phyloP scores from a whole-genome alignment of 2,888 invertebrate genomes.

The Ophion slaviceki region DNA sequence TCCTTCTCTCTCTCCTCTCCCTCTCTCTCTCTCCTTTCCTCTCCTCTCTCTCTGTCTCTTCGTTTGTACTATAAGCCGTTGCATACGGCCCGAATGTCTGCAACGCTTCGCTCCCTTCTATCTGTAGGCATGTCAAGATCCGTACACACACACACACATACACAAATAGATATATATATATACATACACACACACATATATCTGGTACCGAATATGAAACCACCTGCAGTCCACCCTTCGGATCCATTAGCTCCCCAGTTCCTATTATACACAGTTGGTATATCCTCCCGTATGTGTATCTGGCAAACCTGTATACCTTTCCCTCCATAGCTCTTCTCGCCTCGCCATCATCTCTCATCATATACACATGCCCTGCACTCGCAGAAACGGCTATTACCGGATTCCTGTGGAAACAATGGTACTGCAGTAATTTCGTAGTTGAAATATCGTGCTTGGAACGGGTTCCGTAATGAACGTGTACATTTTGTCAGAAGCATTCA shows the following conservation, averaged over 20 bases:
- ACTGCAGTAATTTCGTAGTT: constrained; percentile 10
- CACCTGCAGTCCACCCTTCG: constrained; percentile 67
- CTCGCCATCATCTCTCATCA: constrained; percentile 14
- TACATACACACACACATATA: background rate
- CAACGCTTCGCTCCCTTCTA: constrained; percentile 31
- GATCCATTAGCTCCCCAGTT: constrained; percentile 42
- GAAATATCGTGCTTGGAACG: background rate
- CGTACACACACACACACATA: background rate
- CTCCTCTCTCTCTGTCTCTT: constrained; percentile 12
- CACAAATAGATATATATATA: too few species aligned
- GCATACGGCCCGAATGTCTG: constrained; percentile 54
- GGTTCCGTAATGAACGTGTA: background rate
- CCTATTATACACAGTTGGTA: constrained; percentile 26
- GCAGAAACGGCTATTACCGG: background rate
- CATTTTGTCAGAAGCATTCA: background rate
- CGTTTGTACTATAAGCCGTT: constrained; percentile 32
- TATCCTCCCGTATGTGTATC: constrained; percentile 30
- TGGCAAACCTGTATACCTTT: constrained; percentile 10
- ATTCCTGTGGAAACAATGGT: background rate
- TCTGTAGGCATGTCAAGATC: background rate
- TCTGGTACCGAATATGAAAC: constrained; percentile 70
- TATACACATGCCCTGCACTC: background rate
- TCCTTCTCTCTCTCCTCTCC: constrained; percentile 20
- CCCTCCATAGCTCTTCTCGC: constrained; percentile 4
- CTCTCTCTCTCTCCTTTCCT: constrained; percentile 12